Evolutionary conservation across 2,888 invertebrate genomes (phyloP).

Genomic region (Emmelina monodactyla): DNA sequence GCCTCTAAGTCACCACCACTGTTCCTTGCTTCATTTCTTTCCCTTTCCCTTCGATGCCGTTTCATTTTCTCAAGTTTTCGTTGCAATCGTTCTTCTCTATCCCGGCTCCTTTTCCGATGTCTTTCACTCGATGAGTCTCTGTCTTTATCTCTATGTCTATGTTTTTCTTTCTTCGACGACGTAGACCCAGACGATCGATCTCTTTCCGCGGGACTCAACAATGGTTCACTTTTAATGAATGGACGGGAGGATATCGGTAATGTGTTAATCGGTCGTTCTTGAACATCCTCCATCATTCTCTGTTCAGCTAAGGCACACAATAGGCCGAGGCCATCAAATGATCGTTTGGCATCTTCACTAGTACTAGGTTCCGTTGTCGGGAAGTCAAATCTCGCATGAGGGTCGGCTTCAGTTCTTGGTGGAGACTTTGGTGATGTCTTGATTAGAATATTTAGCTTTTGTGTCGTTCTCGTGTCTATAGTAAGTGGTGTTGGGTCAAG

Average conservation of each 20-base stretch:
- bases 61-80: constrained; percentile 56
- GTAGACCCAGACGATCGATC: constrained; percentile 23
- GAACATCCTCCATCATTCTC: constrained; percentile 79
- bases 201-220: constrained; percentile 38
- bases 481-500: constrained; percentile 39
- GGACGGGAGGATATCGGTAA: constrained; percentile 30
- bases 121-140: constrained; percentile 47
- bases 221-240: constrained; percentile 44
- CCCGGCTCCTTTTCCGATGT: constrained; percentile 41
- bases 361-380: constrained; percentile 27
- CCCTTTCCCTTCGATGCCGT: constrained; percentile 46
- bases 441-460: constrained; percentile 49
- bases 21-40: constrained; percentile 31
- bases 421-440: constrained; percentile 55
- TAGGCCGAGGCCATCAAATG: constrained; percentile 73
- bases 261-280: constrained; percentile 33
- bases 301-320: constrained; percentile 87
- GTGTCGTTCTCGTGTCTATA: constrained; percentile 43
- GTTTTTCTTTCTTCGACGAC: constrained; percentile 45
- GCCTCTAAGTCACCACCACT: constrained; percentile 48
- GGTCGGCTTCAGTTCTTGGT: constrained; percentile 39
- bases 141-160: constrained; percentile 44
- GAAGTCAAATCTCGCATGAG: constrained; percentile 46
- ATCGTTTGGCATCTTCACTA: constrained; percentile 41
- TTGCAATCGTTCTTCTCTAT: constrained; percentile 43